Conservation (phyloP, 2,888 invertebrate genomes). For the Elysia crispata region DNA sequence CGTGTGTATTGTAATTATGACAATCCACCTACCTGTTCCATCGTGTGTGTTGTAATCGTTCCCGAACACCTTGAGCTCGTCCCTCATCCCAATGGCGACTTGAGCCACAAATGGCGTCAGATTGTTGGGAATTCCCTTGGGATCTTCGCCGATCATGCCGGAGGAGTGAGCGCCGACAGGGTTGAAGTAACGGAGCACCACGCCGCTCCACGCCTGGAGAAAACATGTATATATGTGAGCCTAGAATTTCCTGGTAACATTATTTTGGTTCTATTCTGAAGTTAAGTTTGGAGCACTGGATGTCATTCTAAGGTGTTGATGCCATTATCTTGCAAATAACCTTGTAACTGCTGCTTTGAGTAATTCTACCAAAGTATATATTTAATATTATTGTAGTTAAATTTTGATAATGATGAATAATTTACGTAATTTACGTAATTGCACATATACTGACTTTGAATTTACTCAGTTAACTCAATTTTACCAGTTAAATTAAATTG, state of each 20-base stretch:
- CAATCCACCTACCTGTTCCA: slow-evolving; percentile 87
- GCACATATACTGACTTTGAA: too few species aligned
- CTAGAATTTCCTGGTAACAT: too few species aligned
- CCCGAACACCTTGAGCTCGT: slow-evolving; percentile 91
- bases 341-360: too few species aligned
- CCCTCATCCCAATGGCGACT: slow-evolving; percentile 93
- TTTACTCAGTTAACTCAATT: too few species aligned
- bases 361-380: too few species aligned
- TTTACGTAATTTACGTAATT: too few species aligned
- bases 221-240: not conserved
- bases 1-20: too few species aligned
- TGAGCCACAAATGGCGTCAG: slow-evolving; percentile 96
- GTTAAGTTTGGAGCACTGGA: not conserved
- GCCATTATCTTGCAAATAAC: too few species aligned
- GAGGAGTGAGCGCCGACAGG: slow-evolving; percentile 96
- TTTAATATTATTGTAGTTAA: too few species aligned
- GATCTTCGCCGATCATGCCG: slow-evolving; percentile 96
- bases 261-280: slow-evolving; percentile 50
- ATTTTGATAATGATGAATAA: too few species aligned
- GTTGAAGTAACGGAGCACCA: slow-evolving; percentile 95
- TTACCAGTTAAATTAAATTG: too few species aligned
- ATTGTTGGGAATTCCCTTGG: slow-evolving; percentile 94
- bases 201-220: slow-evolving; percentile 92
- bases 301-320: not conserved
- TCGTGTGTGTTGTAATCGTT: slow-evolving; percentile 94